A percentile compares a stretch with the other conserved stretches of the same genome.
Conservation (phyloP, 2,888 invertebrate genomes). For the Pemphredon lugubris region DNA sequence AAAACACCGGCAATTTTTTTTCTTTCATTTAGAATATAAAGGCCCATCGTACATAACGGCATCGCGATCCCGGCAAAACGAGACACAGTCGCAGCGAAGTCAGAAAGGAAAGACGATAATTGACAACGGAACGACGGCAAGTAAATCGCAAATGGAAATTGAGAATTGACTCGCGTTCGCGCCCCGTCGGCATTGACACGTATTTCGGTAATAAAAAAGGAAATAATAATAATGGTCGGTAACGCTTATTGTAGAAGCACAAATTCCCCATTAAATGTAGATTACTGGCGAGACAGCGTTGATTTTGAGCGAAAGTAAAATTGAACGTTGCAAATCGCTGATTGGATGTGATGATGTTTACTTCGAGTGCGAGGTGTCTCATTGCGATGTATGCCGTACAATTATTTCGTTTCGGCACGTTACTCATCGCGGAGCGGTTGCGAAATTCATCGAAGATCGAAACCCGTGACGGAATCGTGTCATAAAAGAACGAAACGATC, state of each 20-base stretch:
- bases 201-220: not conserved
- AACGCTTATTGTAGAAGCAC: not conserved
- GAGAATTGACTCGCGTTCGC: not conserved
- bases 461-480: not conserved
- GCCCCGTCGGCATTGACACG: not conserved
- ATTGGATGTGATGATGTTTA: not conserved
- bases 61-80: not conserved
- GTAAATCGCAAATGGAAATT: not conserved
- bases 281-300: not conserved
- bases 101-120: slow-evolving; percentile 2
- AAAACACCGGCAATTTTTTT: slow-evolving; percentile 20
- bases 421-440: not conserved
- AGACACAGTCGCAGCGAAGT: slow-evolving; percentile 5
- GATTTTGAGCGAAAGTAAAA: not conserved
- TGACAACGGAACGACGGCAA: not conserved
- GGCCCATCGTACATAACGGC: not conserved
- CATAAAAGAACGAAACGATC: slow-evolving; percentile 7
- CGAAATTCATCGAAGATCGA: not conserved
- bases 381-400: not conserved
- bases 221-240: slow-evolving; percentile 1
- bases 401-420: not conserved
- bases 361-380: not conserved
- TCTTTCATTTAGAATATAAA: not conserved
- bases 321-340: not conserved
- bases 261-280: not conserved